Conservation (phyloP, 1,140 invertebrate genomes). For the Pachypeltis micranthus region DNA sequence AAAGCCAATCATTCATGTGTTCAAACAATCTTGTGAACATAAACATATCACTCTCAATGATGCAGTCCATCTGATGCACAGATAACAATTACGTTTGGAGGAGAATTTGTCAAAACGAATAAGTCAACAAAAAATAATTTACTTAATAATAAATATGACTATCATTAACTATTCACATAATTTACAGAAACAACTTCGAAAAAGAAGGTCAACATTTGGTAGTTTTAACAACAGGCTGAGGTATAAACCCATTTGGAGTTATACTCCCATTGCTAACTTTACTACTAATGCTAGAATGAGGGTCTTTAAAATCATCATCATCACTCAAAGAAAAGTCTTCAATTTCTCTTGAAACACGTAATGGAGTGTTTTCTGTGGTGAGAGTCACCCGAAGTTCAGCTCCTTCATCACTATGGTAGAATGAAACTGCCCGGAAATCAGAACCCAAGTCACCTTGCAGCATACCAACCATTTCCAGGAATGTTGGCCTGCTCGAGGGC, state of each 20-base stretch:
- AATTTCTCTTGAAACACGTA: conserved; percentile 27
- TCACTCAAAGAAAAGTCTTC: conserved; percentile 30
- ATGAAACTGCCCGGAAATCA: conserved; percentile 58
- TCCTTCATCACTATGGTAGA: conserved; percentile 60
- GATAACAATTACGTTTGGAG: too few relatives aligned
- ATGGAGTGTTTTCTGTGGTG: conserved; percentile 28
- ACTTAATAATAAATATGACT: too few relatives aligned
- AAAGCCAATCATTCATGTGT: too few relatives aligned
- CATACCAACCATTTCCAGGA: conserved; percentile 60
- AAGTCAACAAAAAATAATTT: too few relatives aligned
- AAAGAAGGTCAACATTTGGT: conserved; percentile 28
- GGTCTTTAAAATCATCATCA: conserved; percentile 27
- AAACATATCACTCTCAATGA: too few relatives aligned
- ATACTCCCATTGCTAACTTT: conserved; percentile 37
- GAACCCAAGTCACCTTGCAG: conserved; percentile 44
- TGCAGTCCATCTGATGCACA: too few relatives aligned
- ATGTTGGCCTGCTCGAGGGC: conserved; percentile 61
- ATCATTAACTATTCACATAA: too few relatives aligned
- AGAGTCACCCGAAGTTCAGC: conserved; percentile 37
- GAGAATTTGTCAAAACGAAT: too few relatives aligned
- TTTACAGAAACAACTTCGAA: too few relatives aligned
- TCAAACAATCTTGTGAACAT: too few relatives aligned
- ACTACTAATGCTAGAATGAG: conserved; percentile 34
- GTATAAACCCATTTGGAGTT: conserved; percentile 34
- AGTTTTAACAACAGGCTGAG: conserved; percentile 23